Evolutionary conservation across 2,797 vertebrate species (phyloP), one percentile per base, ranked within the genome.

Genomic region (Scleropages formosus): DNA sequence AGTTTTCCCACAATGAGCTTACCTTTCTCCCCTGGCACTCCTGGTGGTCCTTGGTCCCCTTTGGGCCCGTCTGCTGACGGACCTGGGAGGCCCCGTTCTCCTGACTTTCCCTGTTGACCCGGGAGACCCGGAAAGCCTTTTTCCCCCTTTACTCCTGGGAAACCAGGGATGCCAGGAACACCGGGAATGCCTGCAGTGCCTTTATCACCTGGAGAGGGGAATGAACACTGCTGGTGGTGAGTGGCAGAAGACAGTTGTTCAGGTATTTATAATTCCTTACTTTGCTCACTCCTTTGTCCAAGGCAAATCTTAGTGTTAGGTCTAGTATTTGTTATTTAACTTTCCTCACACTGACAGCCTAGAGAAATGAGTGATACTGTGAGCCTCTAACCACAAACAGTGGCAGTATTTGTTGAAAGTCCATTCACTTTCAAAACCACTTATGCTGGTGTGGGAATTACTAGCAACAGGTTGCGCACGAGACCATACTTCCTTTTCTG

Each of bases 131-230:
- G 26, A 76, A 85, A 88, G 56, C 93, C 93, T 83, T 80, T 87
- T 4, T 93, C 91, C 53, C 93, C 93, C 84, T 93, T 94, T 67
- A 82, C 9, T 16, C 93, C 93, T 46, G 92, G 92, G 75, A 94
- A 85, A 20, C 93, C 93, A 0, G 92, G 84, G 4, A 77, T 90
- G 51, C 93, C 93, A 0, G 89, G 85, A n/a, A 82, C 84, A 75
- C 93, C 93, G 64, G 64, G 39, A 75, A 86, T 88, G 56, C 93
- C 93, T 83, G 81, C 87, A 4, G 92, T 92, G 56, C 93, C 93
- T 85, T 93, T 94, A 67, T 82, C 13, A 24, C 93, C 93, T 49
- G 78, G 22, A 70, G 26, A 71, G 65, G 53, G 44, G 47, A 26
- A 53, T 11, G 10, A 24, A 24, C 22, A 13, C 16, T 15, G 31